These are phyloP conservation scores for Syrista parreyssii DNA, from an alignment of 2,888 invertebrate genomes.

Conservation along the genomic window DNA sequence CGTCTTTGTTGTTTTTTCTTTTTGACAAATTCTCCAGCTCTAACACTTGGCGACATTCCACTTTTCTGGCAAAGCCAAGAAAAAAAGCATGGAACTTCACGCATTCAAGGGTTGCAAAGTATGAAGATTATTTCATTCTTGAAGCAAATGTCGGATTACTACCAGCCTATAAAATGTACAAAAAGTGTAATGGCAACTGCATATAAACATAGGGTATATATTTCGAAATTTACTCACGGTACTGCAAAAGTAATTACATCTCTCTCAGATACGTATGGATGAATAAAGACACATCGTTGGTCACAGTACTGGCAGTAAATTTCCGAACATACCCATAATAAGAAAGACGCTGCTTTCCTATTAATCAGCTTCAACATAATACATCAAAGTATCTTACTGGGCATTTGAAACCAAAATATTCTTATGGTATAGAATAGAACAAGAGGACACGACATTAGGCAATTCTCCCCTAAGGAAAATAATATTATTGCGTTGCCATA, in stretches of 20 bases:
- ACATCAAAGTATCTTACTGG: background rate
- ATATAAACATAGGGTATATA: too few species aligned
- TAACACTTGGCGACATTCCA: background rate
- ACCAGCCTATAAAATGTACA: background rate
- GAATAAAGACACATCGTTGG: too few species aligned
- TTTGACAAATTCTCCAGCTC: background rate
- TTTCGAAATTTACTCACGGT: too few species aligned
- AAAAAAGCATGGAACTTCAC: background rate
- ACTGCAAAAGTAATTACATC: too few species aligned
- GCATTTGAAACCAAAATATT: background rate
- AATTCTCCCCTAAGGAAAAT: background rate
- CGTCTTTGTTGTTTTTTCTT: background rate
- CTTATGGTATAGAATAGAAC: background rate
- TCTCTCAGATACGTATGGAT: too few species aligned
- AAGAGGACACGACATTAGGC: background rate
- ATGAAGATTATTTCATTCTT: background rate
- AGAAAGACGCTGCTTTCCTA: background rate
- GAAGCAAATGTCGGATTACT: background rate
- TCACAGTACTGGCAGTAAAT: too few species aligned
- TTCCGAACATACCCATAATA: too few species aligned
- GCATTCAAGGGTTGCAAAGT: background rate
- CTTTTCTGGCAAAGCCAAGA: background rate
- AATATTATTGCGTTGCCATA: background rate
- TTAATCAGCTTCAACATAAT: background rate
- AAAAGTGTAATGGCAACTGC: background rate